Base-by-base conservation (phyloP, 2,113 vertebrate genomes). In the Ptyas mucosa region DNA sequence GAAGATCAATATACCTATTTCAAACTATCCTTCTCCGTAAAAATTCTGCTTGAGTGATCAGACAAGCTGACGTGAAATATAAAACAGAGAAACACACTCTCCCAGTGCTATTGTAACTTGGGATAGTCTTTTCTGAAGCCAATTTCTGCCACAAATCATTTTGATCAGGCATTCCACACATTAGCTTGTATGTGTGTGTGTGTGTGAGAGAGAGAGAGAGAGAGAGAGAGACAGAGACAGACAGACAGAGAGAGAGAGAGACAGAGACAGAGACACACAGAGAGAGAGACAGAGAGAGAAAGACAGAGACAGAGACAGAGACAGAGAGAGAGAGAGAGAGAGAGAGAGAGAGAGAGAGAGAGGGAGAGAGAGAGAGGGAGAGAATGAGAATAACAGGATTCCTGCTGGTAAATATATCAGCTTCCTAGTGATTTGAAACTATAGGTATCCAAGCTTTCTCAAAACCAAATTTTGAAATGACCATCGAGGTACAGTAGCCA, bases 251-350 rank as follows among this genome's bases (percentile, higher is more conserved):
- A 9, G 21, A 24, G 23, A 29, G 9, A 12, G 58, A 29, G 58
- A 26, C 2, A 11, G 61, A 61, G 0, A 4, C 4, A 5, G 29
- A 0, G 29, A 1, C 12, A 0, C 12, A 6, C 3, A 2, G 64
- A 18, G 14, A 2, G 64, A 2, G 26, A 12, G 58, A 4, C 26
- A 26, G 23, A 9, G 23, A 24, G 23, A 12, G 9, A 12, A 26
- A 5, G 58, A 26, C 3, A 46, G 0, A 4, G 29, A 5, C 12
- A 0, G 29, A 1, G 64, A 0, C 14, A 7, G 11, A 2, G 64
- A 18, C n/a, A n/a, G 43, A 46, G 0, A 4, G 29, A 5, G 29
- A 0, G 29, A 1, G 64, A 0, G 29, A 7, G 11, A 2, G 64
- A 18, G n/a, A 2, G 64, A 2, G 26, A 14, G 61, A 4, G 61